phyloP scores from a whole-genome alignment of 2,113 vertebrate genomes.

The Austrofundulus limnaeus region DNA sequence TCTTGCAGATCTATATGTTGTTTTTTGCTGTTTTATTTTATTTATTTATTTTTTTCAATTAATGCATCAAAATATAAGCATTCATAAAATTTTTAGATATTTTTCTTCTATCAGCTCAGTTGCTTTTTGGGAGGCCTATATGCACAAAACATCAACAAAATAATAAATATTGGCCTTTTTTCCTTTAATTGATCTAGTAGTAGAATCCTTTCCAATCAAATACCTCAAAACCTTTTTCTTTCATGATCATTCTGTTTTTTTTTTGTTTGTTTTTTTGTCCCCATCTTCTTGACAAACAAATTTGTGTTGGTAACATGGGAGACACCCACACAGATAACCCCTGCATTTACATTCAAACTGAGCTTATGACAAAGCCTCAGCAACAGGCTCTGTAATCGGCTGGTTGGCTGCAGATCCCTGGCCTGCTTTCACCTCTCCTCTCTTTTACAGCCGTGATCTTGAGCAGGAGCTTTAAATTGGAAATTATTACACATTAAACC shows the following conservation, averaged over 20 bases:
- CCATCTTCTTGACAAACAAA: slow-evolving; percentile 86
- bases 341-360: slow-evolving; percentile 97
- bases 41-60: too few species aligned
- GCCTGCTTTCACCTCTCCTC: slow-evolving; percentile 87
- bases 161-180: too few species aligned
- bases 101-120: too few species aligned
- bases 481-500: slow-evolving; percentile 99
- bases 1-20: too few species aligned
- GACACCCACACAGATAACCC: slow-evolving; percentile 91
- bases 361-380: slow-evolving; percentile 95
- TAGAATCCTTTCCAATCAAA: too few species aligned
- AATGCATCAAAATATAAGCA: too few species aligned
- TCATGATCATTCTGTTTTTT: slow-evolving; percentile 77
- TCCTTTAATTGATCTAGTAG: too few species aligned
- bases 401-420: slow-evolving; percentile 85
- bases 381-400: slow-evolving; percentile 95
- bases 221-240: slow-evolving; percentile 93
- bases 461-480: slow-evolving; percentile 99
- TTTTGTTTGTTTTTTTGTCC: slow-evolving; percentile 77
- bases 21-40: too few species aligned
- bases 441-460: slow-evolving; percentile 94
- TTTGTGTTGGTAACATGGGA: slow-evolving; percentile 91
- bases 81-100: too few species aligned
- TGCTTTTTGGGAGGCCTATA: too few species aligned
- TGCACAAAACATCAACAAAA: too few species aligned